phyloP scores from a whole-genome alignment of 2,113 vertebrate species.

The Ranitomeya variabilis region DNA sequence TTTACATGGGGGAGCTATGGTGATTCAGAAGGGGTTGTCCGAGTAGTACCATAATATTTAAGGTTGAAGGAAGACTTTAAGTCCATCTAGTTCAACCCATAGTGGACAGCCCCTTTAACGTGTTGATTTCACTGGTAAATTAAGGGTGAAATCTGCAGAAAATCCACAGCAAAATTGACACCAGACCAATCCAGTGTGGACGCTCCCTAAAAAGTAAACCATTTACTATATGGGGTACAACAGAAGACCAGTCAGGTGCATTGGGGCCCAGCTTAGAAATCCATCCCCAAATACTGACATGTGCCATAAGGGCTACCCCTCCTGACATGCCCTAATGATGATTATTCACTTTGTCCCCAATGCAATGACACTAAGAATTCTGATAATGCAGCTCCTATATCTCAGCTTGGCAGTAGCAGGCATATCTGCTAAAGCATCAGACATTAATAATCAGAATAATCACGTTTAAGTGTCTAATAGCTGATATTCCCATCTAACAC shows the following conservation, averaged over 20 bases:
- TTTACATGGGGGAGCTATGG: too few species aligned
- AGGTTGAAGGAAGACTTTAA: too few species aligned
- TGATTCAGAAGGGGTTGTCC: too few species aligned
- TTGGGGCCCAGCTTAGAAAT: too few species aligned
- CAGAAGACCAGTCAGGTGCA: not conserved
- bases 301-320: not conserved
- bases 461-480: slow-evolving; percentile 21
- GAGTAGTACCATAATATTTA: too few species aligned
- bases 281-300: not conserved
- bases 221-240: not conserved
- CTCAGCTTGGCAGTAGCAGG: not conserved
- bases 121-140: too few species aligned
- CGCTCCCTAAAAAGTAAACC: not conserved
- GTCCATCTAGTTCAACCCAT: too few species aligned
- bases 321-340: not conserved
- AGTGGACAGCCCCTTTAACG: too few species aligned
- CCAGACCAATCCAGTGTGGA: too few species aligned
- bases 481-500: slow-evolving; percentile 18
- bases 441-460: slow-evolving; percentile 34
- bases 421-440: not conserved
- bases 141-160: too few species aligned
- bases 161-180: too few species aligned
- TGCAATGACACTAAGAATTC: not conserved
- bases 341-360: not conserved
- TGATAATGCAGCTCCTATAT: not conserved